Conservation (phyloP, 1,140 invertebrate genomes). For the Spodoptera frugiperda region DNA sequence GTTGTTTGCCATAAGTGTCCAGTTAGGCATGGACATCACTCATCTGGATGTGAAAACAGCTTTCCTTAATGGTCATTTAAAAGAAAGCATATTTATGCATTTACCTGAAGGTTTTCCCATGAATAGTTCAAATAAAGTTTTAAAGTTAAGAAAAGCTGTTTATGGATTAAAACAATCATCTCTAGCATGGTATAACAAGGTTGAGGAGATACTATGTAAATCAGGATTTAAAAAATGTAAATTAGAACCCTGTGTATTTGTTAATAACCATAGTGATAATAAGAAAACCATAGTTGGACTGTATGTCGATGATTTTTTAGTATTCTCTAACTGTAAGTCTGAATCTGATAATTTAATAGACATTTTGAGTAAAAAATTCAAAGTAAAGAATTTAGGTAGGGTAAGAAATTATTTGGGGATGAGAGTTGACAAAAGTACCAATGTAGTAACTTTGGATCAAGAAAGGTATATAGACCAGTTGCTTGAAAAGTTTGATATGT, state of each 20-base stretch:
- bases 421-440: conserved; percentile 38
- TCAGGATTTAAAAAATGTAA: conserved; percentile 38
- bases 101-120: conserved; percentile 68
- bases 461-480: conserved; percentile 52
- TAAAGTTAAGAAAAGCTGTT: conserved; percentile 49
- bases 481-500: conserved; percentile 51
- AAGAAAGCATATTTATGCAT: conserved; percentile 72
- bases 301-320: conserved; percentile 61
- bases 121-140: conserved; percentile 36
- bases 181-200: conserved; percentile 50
- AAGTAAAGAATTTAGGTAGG: conserved; percentile 48
- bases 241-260: conserved; percentile 18
- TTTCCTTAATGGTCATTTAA: conserved; percentile 71
- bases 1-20: conserved; percentile 66
- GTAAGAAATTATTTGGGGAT: conserved; percentile 45
- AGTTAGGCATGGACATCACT: conserved; percentile 61
- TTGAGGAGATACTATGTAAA: conserved; percentile 47
- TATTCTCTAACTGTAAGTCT: conserved; percentile 56
- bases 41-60: conserved; percentile 74
- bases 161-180: conserved; percentile 55
- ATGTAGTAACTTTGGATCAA: conserved; percentile 55
- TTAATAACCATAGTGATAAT: neutral
- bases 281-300: neutral
- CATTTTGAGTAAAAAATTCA: conserved; percentile 47
- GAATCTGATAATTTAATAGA: conserved; percentile 51